Evolutionary conservation across 1,140 invertebrate species (phyloP).

Genomic region (Cecropterus lyciades): DNA sequence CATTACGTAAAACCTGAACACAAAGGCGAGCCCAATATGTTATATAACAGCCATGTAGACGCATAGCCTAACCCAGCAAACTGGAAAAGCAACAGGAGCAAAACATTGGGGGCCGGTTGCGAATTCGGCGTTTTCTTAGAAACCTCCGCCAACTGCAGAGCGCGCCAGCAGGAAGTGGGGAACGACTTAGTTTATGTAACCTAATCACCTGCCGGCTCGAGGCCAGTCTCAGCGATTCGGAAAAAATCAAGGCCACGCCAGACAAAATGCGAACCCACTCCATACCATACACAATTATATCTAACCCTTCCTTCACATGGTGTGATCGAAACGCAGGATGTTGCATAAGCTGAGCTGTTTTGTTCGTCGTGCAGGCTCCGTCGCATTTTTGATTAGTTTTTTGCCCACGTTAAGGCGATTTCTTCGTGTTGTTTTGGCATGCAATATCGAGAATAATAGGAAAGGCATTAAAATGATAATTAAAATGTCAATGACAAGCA

Average conservation of each 20-base stretch:
- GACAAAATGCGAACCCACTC: conserved; percentile 63
- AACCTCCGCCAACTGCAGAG: conserved; percentile 78
- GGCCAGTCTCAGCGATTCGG: conserved; percentile 66
- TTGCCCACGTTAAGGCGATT: conserved; percentile 56
- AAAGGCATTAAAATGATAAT: conserved; percentile 41
- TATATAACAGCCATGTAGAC: conserved; percentile 36
- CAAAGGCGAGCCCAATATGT: conserved; percentile 24
- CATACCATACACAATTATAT: conserved; percentile 65
- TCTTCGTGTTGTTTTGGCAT: conserved; percentile 51
- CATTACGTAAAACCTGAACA: conserved; percentile 35
- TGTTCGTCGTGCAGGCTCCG: conserved; percentile 68
- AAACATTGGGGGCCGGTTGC: conserved; percentile 69
- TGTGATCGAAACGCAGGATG: conserved; percentile 74
- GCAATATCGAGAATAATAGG: conserved; percentile 59
- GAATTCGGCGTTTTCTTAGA: conserved; percentile 80
- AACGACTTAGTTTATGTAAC: conserved; percentile 83
- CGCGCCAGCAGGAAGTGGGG: conserved; percentile 81
- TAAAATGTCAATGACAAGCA: conserved; percentile 5
- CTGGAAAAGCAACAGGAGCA: conserved; percentile 70
- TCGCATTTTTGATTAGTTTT: conserved; percentile 81
- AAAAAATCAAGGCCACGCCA: conserved; percentile 80
- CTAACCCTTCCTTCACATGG: conserved; percentile 61
- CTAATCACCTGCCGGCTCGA: conserved; percentile 82
- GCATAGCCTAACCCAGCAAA: conserved; percentile 55
- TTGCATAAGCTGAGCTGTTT: conserved; percentile 82